A percentile compares a stretch with the other conserved stretches of the same genome.
Evolutionary conservation across 2,797 vertebrate species (phyloP).

Genomic region (Peromyscus melanophrys): DNA sequence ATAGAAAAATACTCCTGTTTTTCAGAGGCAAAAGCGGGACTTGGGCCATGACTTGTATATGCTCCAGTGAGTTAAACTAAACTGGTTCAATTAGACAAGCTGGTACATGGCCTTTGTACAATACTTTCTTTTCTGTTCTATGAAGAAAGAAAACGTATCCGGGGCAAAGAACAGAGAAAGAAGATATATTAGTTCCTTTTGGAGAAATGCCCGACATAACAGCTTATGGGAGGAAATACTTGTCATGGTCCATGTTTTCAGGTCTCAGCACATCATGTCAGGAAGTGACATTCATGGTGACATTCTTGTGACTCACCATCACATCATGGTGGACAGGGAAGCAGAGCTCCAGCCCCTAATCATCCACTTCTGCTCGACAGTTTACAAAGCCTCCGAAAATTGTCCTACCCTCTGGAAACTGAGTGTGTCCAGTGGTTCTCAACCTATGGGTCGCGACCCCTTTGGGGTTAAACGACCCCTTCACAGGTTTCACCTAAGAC

Average conservation of each 20-base stretch:
- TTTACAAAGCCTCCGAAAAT: background rate
- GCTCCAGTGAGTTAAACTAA: background rate
- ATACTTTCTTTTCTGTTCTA: background rate
- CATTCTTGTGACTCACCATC: background rate
- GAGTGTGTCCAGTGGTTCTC: background rate
- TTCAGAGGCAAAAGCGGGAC: background rate
- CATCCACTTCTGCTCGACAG: background rate
- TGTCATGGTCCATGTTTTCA: background rate
- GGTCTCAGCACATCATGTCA: background rate
- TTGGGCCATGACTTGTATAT: background rate
- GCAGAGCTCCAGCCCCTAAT: background rate
- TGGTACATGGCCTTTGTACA: background rate
- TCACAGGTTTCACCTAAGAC: background rate
- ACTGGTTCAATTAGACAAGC: background rate
- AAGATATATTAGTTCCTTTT: background rate
- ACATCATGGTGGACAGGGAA: background rate
- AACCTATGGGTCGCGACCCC: background rate
- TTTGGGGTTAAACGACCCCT: background rate
- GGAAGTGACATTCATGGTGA: background rate
- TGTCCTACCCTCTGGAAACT: background rate
- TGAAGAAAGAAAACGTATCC: background rate
- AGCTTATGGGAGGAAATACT: background rate
- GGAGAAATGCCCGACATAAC: background rate
- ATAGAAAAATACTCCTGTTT: background rate
- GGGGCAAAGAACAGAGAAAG: conserved; percentile 21